Evolutionary conservation across 2,888 invertebrate species (phyloP).

Genomic region (Himalopsyche japonica): DNA sequence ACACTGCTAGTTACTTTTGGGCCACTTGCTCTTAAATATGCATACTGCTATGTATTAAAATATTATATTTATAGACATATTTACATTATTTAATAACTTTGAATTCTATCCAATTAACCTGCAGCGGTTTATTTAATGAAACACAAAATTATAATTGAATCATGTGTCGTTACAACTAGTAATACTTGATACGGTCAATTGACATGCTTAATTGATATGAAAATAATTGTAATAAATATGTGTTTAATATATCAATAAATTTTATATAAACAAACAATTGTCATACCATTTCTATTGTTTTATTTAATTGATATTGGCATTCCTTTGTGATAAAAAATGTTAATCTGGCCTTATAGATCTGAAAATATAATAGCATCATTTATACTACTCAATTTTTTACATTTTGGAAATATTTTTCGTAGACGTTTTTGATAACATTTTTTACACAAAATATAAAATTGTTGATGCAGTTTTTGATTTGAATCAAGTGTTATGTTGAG

Average conservation of each 20-base stretch:
- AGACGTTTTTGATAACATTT: no score
- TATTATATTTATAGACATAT: neutral
- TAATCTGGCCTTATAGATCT: no score
- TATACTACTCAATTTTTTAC: no score
- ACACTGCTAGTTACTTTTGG: neutral
- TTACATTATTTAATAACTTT: neutral
- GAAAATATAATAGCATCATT: no score
- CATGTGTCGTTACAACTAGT: neutral
- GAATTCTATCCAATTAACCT: neutral
- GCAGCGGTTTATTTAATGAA: neutral
- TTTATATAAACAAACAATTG: neutral
- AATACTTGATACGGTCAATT: neutral
- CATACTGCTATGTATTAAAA: neutral
- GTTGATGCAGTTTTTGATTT: neutral
- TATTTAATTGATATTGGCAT: neutral
- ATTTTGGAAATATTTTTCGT: no score
- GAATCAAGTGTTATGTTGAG: neutral
- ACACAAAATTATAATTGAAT: neutral
- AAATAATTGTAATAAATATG: no score
- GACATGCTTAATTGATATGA: neutral
- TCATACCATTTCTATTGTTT: neutral
- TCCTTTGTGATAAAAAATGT: no score
- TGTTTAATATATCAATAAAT: neutral
- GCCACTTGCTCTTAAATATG: neutral
- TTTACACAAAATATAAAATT: no score